phyloP scores from a whole-genome alignment of 1,140 invertebrate species.

The Tetragnatha versicolor region DNA sequence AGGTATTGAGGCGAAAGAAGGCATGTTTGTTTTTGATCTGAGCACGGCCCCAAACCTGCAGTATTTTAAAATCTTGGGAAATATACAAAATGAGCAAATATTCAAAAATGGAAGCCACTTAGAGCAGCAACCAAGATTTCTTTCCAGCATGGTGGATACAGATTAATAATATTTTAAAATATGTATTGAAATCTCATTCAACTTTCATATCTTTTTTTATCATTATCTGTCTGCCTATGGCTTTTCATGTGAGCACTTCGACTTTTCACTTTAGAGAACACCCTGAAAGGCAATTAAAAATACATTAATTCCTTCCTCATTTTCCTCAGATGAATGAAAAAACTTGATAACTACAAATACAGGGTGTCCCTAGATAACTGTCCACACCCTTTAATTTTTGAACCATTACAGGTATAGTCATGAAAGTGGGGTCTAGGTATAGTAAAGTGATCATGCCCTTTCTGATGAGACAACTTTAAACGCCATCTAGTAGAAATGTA shows the following conservation, averaged over 20 bases:
- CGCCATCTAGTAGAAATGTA: no score
- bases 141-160: constrained; percentile 33
- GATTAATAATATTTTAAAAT: constrained; percentile 12
- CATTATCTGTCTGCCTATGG: constrained; percentile 67
- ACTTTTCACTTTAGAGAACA: constrained; percentile 97
- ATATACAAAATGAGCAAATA: constrained; percentile 55
- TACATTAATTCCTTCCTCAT: not conserved
- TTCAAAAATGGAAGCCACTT: constrained; percentile 33
- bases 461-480: no score
- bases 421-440: no score
- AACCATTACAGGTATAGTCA: no score
- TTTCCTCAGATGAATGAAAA: no score
- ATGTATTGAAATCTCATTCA: constrained; percentile 23
- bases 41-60: constrained; percentile 50
- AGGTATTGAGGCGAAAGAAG: constrained; percentile 54
- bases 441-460: no score
- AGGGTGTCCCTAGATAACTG: no score
- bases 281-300: constrained; percentile 73
- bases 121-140: not conserved
- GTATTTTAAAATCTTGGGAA: constrained; percentile 51
- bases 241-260: constrained; percentile 98
- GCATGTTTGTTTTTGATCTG: constrained; percentile 51
- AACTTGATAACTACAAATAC: no score
- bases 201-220: constrained; percentile 51
- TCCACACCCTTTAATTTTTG: no score